Evolutionary conservation across 2,797 vertebrate genomes (phyloP), one percentile per base, ranked within the genome.

Genomic region (Morus bassanus): DNA sequence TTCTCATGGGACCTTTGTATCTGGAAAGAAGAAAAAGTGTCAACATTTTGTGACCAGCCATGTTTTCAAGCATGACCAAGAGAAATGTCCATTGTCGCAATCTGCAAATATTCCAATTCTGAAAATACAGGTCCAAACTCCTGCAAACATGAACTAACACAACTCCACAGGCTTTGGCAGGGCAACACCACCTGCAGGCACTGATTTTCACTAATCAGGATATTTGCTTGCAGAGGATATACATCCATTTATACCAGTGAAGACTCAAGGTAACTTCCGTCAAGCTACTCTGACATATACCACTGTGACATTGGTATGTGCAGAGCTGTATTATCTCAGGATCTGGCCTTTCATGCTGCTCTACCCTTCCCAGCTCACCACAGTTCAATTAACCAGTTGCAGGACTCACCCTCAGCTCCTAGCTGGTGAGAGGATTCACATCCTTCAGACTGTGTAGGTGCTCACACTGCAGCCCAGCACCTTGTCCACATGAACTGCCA

Each of bases 21-120:
- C 25, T 31, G 43, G 39, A 72, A 59, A 59, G 54, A 80, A 76
- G 60, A 24, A 67, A 10, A 48, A 67, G 5, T 6, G 18, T 57
- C 54, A 86, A 21, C 33, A 11, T 30, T 0, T 0, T 45, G 51
- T 53, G 37, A 16, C 22, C 17, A 57, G 28, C 21, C 8, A 16
- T 0, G 1, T 56, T 76, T 67, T 68, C 48, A 70, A 45, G 28
- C 9, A 3, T 0, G 4, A n/a, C 50, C 59, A 50, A 9, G 22
- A 85, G 63, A 48, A 85, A 46, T 1, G 5, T 59, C 33, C 27
- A 6, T 33, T 6, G 8, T 33, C 19, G 16, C 69, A 43, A 4
- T 3, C 4, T 68, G 39, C 72, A 91, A 88, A 54, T 39, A 9
- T 10, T 59, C 30, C 54, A 30, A 0, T 13, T 85, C 45, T 67